These are phyloP conservation scores for Sceloporus tristichus DNA, from an alignment of 2,113 vertebrate genomes.

Conservation along the genomic window DNA sequence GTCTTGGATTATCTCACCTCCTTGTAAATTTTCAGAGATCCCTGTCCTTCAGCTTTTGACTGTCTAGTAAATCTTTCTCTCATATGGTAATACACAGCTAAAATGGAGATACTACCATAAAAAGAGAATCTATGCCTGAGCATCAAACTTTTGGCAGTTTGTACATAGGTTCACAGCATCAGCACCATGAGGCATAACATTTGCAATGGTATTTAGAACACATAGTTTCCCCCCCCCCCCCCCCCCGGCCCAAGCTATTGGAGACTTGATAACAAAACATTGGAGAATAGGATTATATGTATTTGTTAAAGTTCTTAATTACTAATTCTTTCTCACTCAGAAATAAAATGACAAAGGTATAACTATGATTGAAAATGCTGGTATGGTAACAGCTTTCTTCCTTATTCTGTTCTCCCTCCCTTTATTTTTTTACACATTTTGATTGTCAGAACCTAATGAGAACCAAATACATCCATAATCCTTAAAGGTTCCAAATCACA, in stretches of 20 bases:
- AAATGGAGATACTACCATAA: neutral
- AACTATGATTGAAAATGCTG: conserved; percentile 24
- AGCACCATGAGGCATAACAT: neutral
- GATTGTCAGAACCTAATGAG: conserved; percentile 56
- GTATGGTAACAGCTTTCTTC: conserved; percentile 13
- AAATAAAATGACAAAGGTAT: neutral
- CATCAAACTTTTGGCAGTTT: neutral
- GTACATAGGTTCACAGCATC: neutral
- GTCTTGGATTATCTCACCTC: neutral
- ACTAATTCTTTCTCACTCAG: neutral
- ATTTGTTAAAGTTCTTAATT: conserved; percentile 33
- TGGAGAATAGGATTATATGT: conserved; percentile 24
- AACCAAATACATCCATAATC: conserved; percentile 50
- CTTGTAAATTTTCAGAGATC: neutral
- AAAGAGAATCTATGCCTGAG: too few species aligned
- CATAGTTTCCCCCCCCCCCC: neutral
- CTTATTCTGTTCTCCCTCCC: neutral
- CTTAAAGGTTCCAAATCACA: conserved; percentile 35
- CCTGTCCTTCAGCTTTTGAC: too few species aligned
- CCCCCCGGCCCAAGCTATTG: neutral
- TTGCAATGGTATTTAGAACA: neutral
- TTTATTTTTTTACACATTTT: conserved; percentile 20
- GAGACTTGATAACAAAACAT: conserved; percentile 11
- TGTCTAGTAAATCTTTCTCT: neutral
- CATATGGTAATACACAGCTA: neutral